Conservation (phyloP, 1,140 invertebrate species). For the Propsilocerus akamusi region DNA sequence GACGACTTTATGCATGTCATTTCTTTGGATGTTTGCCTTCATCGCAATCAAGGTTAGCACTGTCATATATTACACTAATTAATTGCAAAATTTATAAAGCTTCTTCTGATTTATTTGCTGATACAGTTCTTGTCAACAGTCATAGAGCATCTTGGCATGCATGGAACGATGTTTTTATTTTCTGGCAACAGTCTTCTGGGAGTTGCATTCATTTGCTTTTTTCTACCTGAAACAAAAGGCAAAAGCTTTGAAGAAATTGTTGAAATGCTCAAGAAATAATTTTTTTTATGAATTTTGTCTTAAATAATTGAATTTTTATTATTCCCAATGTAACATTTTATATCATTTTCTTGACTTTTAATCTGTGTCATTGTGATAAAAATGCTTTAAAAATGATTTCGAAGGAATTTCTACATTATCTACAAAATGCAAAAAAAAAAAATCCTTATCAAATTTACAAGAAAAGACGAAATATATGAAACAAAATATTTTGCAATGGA, state of each 20-base stretch:
- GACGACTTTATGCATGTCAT: slow-evolving; percentile 15
- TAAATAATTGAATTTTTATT: too few relatives aligned
- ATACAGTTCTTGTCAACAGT: slow-evolving; percentile 13
- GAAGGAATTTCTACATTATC: too few relatives aligned
- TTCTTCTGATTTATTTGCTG: neutral
- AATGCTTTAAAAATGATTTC: too few relatives aligned
- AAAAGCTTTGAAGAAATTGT: slow-evolving; percentile 40
- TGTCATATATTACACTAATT: neutral
- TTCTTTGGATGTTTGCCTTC: slow-evolving; percentile 15
- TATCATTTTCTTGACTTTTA: too few relatives aligned
- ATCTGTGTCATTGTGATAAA: too few relatives aligned
- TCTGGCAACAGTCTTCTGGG: slow-evolving; percentile 12
- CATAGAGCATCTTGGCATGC: slow-evolving; percentile 12
- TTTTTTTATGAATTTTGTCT: too few relatives aligned
- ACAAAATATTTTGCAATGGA: too few relatives aligned
- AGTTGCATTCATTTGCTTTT: slow-evolving; percentile 14
- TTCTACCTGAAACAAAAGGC: slow-evolving; percentile 50
- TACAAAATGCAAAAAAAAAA: too few relatives aligned
- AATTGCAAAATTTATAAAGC: neutral
- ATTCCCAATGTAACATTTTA: too few relatives aligned
- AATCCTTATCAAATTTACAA: too few relatives aligned
- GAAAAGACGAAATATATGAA: too few relatives aligned
- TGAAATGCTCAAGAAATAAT: slow-evolving; percentile 6
- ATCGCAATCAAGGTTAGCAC: slow-evolving; percentile 13
- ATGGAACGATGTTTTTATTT: slow-evolving; percentile 17